phyloP scores from a whole-genome alignment of 1,140 invertebrate species.

The Harpegnathos saltator region DNA sequence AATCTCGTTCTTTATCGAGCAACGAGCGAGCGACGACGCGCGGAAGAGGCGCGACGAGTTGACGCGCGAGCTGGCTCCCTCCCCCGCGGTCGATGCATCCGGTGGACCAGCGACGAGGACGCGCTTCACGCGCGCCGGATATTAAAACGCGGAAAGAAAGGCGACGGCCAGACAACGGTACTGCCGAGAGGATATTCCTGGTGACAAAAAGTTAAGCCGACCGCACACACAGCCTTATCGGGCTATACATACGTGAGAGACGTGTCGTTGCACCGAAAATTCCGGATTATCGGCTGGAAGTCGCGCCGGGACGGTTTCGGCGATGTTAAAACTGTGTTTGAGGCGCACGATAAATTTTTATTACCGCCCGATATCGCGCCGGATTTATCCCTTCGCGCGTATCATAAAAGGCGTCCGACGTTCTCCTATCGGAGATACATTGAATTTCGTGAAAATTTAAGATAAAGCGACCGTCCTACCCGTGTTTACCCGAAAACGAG shows the following conservation, averaged over 20 bases:
- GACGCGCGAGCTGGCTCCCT: too few species aligned
- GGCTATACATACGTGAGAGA: slow-evolving; percentile 3
- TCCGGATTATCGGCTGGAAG: slow-evolving; percentile 58
- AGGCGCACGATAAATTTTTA: slow-evolving; percentile 58
- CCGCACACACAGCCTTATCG: slow-evolving; percentile 25
- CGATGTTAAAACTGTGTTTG: slow-evolving; percentile 56
- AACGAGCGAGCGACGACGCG: neutral
- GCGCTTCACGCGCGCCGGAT: neutral
- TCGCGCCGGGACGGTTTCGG: slow-evolving; percentile 13
- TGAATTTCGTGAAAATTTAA: slow-evolving; percentile 38
- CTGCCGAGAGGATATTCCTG: neutral
- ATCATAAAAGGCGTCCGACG: slow-evolving; percentile 38
- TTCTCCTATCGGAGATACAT: slow-evolving; percentile 6
- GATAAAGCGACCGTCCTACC: neutral
- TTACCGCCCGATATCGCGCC: slow-evolving; percentile 37
- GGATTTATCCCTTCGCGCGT: slow-evolving; percentile 34
- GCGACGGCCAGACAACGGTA: neutral
- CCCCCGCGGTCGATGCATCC: slow-evolving; percentile 60
- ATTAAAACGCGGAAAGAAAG: slow-evolving; percentile 19
- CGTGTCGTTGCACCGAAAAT: slow-evolving; percentile 53
- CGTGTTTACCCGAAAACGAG: slow-evolving; percentile 9
- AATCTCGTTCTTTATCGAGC: slow-evolving; percentile 57
- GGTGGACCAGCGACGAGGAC: neutral
- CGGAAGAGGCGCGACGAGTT: slow-evolving; percentile 33
- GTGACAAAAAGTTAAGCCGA: slow-evolving; percentile 8